Base-by-base conservation (phyloP, 2,888 invertebrate genomes). In the Hirtodrosophila trivittata region DNA sequence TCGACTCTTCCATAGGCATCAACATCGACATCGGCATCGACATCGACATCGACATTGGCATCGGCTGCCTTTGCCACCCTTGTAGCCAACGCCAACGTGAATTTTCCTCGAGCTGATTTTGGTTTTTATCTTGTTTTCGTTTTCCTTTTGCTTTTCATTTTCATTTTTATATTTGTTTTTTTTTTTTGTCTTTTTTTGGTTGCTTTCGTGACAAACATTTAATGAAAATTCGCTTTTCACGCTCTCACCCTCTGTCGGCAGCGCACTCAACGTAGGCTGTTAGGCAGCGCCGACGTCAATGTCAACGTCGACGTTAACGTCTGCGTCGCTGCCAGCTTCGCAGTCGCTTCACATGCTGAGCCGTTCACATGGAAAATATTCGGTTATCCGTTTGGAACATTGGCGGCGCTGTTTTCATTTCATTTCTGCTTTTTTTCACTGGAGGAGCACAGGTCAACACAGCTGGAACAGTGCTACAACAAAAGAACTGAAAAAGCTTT, bases 321-420 rank as follows among this genome's bases (percentile, higher is more conserved):
- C 39, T 26, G 5, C 16, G 43, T 26, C 55, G 46, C 26, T 26
- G 54, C 21, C 47, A n/a, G 9, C 43, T 59, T 32, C 52, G n/a
- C 14, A 9, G 42, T 28, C 47, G 12, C 4, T 35, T 38, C 30
- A 46, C 37, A 47, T 35, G 35, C 39, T 59, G 66, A 81, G 41
- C 72, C 72, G 69, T 69, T 77, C 75, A 81, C 43, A 77, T 77
- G 81, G 82, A 77, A 77, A 77, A 81, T 77, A 66, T 77, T 72
- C 68, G 71, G 65, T 80, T 77, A 77, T 77, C 81, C 75, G 71
- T 65, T 66, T 63, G 63, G 21, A 71, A 50, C 57, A 47, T 47
- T 52, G 38, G 30, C 47, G 46, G 52, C 8, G 42, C 14, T 54
- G 42, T 66, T 73, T 66, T 45, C 21, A 39, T 49, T 59, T 46